A percentile compares a stretch with the other conserved stretches of the same genome.
Evolutionary conservation across 2,888 invertebrate genomes (phyloP).

Genomic region (Tortricodes alternella): DNA sequence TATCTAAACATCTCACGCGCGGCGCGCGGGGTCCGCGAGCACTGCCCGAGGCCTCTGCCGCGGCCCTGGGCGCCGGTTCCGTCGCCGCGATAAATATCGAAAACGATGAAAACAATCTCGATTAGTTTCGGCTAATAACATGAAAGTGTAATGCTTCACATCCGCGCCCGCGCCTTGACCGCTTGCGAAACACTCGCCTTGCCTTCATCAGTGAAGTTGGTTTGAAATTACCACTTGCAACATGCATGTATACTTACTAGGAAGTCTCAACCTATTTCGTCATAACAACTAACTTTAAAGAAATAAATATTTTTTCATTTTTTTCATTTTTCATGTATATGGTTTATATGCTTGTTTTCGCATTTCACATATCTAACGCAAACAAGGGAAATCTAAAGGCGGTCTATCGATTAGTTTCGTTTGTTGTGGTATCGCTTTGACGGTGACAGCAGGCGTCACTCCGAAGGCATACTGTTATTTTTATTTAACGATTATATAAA

Average conservation of each 20-base stretch:
- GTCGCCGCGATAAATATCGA: constrained; percentile 9
- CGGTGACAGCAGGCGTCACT: neutral
- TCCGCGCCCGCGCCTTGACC: constrained; percentile 7
- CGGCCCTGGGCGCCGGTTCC: neutral
- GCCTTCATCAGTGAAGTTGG: neutral
- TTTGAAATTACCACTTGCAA: neutral
- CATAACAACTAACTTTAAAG: too few relatives aligned
- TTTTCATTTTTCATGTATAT: too few relatives aligned
- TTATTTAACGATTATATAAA: neutral
- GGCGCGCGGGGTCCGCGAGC: too few relatives aligned
- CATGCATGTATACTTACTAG: neutral
- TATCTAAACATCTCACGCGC: neutral
- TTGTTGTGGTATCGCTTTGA: neutral
- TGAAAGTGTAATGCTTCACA: constrained; percentile 15
- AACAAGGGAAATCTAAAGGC: too few relatives aligned
- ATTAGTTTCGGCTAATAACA: constrained; percentile 16
- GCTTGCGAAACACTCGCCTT: constrained; percentile 15
- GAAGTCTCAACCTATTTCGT: too few relatives aligned
- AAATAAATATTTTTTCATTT: too few relatives aligned
- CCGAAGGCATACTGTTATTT: neutral
- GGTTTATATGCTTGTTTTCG: too few relatives aligned
- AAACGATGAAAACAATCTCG: constrained; percentile 10
- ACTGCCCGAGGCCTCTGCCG: neutral
- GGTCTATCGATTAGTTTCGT: neutral
- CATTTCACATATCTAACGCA: too few relatives aligned